Conservation (phyloP, 37 sponge, comb jelly and placozoan genomes). For the Corticium candelabrum region DNA sequence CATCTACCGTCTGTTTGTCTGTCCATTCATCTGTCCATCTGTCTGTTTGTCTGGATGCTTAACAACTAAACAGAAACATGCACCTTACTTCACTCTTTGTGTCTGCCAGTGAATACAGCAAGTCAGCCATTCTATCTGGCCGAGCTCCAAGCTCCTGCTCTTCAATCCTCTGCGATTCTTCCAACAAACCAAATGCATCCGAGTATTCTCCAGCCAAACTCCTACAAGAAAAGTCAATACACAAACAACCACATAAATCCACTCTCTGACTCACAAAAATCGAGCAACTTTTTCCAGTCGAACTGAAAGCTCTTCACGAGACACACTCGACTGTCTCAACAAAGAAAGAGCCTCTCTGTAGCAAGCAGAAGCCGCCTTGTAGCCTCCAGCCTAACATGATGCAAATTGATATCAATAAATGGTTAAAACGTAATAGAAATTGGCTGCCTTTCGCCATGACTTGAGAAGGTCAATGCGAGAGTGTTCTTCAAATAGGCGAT, state of each 20-base stretch:
- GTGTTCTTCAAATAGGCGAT: neutral
- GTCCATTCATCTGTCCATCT: no score
- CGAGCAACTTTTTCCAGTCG: slow-evolving; percentile 5
- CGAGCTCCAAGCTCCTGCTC: neutral
- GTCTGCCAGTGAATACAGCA: neutral
- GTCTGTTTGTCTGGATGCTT: no score
- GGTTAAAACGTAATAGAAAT: neutral
- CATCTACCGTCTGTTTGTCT: no score
- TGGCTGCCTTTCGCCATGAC: slow-evolving; percentile 19
- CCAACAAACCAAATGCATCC: neutral
- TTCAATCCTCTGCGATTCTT: neutral
- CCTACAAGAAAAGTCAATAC: neutral
- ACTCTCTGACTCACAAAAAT: slow-evolving; percentile 7
- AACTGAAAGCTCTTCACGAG: neutral
- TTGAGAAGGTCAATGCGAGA: slow-evolving; percentile 11
- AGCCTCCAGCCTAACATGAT: slow-evolving; percentile 12
- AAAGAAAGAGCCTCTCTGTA: neutral
- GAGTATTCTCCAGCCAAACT: neutral
- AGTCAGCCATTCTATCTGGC: neutral
- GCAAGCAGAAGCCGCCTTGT: slow-evolving; percentile 2
- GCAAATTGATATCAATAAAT: neutral
- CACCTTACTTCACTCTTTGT: neutral
- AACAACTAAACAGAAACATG: neutral
- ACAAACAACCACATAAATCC: no score
- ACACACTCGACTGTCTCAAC: neutral